Conservation (phyloP, 1,140 invertebrate species). For the Drosophila prosaltans region DNA sequence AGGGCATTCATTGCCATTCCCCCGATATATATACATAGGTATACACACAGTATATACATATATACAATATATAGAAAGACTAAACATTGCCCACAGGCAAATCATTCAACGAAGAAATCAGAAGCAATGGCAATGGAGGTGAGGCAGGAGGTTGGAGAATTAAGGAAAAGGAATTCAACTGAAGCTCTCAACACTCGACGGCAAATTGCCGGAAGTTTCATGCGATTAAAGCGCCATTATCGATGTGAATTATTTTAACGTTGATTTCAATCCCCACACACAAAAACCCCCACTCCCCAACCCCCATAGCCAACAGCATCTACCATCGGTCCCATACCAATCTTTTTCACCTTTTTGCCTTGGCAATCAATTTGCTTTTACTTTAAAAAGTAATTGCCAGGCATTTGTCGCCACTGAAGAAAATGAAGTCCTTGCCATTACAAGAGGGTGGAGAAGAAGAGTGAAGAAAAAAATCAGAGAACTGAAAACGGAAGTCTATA, state of each 20-base stretch:
- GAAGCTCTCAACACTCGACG: conserved; percentile 67
- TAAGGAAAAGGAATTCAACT: conserved; percentile 31
- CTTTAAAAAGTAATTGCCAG: conserved; percentile 74
- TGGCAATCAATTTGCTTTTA: conserved; percentile 72
- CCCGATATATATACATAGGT: neutral
- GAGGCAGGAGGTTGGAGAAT: neutral
- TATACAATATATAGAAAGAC: conserved; percentile 10
- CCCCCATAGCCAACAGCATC: neutral
- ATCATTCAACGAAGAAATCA: conserved; percentile 43
- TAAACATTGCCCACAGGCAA: conserved; percentile 53
- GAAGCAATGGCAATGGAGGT: neutral
- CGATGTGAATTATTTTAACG: conserved; percentile 79
- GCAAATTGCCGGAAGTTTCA: conserved; percentile 78
- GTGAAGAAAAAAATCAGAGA: neutral
- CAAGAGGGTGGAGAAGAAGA: neutral
- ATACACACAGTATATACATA: neutral
- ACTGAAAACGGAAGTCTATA: conserved; percentile 16
- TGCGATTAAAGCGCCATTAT: conserved; percentile 79
- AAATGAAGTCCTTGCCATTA: conserved; percentile 15
- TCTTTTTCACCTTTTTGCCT: conserved; percentile 14
- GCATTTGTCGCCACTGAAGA: conserved; percentile 60
- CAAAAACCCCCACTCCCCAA: no score
- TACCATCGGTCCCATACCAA: neutral
- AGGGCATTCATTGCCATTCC: conserved; percentile 31
- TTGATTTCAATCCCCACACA: conserved; percentile 41